These are phyloP conservation scores for Ceyx cyanopectus DNA, from an alignment of 2,113 vertebrate genomes.

Conservation along the genomic window DNA sequence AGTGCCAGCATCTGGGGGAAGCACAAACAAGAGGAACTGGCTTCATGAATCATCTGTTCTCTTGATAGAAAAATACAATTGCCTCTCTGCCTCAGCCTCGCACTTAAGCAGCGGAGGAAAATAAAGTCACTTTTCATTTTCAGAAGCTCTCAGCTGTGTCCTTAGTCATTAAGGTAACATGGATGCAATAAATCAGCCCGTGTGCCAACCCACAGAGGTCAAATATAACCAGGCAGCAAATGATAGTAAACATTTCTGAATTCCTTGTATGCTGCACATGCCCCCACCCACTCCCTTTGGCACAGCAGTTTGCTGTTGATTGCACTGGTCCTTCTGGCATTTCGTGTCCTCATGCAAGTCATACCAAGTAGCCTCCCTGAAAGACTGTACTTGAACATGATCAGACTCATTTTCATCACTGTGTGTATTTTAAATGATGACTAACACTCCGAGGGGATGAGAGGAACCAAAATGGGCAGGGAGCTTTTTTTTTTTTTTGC, in stretches of 20 bases:
- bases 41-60: not conserved
- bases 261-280: slow-evolving; percentile 88
- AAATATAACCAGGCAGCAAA: slow-evolving; percentile 86
- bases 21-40: slow-evolving; percentile 32
- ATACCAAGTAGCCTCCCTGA: slow-evolving; percentile 72
- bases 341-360: slow-evolving; percentile 76
- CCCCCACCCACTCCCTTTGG: slow-evolving; percentile 89
- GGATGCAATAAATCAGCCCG: slow-evolving; percentile 75
- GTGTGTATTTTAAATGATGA: slow-evolving; percentile 69
- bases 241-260: slow-evolving; percentile 94
- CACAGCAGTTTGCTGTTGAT: slow-evolving; percentile 83
- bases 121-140: slow-evolving; percentile 65
- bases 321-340: slow-evolving; percentile 82
- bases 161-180: slow-evolving; percentile 75
- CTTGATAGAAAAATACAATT: not conserved
- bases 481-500: not conserved
- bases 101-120: slow-evolving; percentile 55
- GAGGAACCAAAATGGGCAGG: slow-evolving; percentile 44
- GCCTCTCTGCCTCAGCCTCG: not conserved
- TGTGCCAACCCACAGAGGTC: slow-evolving; percentile 90
- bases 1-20: not conserved
- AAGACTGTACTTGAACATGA: slow-evolving; percentile 75
- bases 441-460: slow-evolving; percentile 63
- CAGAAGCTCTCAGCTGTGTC: slow-evolving; percentile 65
- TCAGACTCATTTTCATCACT: slow-evolving; percentile 76